phyloP scores from a whole-genome alignment of 2,797 vertebrate species.

The Gallinago stenura region DNA sequence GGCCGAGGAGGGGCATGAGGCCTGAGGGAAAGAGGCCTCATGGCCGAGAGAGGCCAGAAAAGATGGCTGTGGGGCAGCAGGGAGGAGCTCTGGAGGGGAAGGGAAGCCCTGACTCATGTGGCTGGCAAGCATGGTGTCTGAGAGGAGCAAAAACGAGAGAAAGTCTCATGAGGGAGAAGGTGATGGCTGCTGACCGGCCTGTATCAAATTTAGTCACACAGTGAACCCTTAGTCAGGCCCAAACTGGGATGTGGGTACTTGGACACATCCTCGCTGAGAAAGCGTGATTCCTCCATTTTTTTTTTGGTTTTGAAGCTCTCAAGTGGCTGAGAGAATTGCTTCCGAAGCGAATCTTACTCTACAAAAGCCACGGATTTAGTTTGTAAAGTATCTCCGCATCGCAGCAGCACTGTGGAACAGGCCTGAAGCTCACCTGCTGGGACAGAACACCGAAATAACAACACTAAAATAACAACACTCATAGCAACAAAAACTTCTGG shows the following conservation, averaged over 20 bases:
- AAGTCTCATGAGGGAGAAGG: background rate
- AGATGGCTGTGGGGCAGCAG: background rate
- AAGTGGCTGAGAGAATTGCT: background rate
- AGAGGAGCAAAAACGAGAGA: background rate
- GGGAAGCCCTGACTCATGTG: accelerated
- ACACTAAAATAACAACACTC: background rate
- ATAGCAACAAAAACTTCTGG: background rate
- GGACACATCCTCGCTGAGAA: background rate
- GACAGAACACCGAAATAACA: accelerated
- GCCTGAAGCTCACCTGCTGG: background rate
- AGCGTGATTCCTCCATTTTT: background rate
- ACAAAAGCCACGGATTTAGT: background rate
- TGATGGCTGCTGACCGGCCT: background rate
- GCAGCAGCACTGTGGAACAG: background rate
- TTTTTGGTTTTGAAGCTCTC: constrained; percentile 18
- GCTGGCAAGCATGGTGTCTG: background rate
- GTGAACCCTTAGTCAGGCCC: background rate
- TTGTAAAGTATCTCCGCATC: background rate
- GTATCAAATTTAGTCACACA: background rate
- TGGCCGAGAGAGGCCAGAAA: background rate
- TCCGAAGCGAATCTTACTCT: background rate
- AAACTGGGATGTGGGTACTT: background rate
- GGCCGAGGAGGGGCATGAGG: background rate
- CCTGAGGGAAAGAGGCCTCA: background rate
- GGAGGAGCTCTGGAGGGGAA: background rate